A percentile compares a stretch with the other conserved stretches of the same genome.
phyloP scores from a whole-genome alignment of 2,797 vertebrate genomes.

The Argya squamiceps region DNA sequence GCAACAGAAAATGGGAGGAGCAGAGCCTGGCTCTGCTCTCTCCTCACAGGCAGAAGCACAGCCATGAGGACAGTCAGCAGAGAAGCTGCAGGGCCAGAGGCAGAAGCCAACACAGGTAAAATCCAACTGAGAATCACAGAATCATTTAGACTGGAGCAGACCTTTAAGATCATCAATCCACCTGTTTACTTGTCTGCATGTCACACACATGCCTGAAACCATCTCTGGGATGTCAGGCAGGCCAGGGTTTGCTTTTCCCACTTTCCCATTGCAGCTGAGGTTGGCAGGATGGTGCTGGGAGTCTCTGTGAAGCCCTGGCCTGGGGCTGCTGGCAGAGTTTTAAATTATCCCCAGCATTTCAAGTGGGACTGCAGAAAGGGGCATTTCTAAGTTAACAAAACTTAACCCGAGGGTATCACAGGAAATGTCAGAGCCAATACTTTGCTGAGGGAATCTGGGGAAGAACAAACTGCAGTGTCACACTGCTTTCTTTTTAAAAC shows the following conservation, averaged over 20 bases:
- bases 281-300: not conserved
- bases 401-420: not conserved
- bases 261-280: not conserved
- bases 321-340: not conserved
- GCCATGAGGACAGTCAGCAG: not conserved
- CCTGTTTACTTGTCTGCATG: not conserved
- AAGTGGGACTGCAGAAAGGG: not conserved
- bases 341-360: not conserved
- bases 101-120: not conserved
- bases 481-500: not conserved
- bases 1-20: not conserved
- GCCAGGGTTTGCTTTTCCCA: not conserved
- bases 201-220: not conserved
- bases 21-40: not conserved
- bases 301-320: not conserved
- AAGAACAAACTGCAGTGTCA: not conserved
- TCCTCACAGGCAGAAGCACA: not conserved
- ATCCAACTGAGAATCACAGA: not conserved
- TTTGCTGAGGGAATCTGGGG: not conserved
- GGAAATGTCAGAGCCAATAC: not conserved
- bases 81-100: not conserved
- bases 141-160: not conserved
- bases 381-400: not conserved
- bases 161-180: not conserved
- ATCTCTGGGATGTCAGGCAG: fast-evolving